These are phyloP conservation scores for Galaxias olidus DNA, from an alignment of 2,797 vertebrate species.

Conservation along the genomic window DNA sequence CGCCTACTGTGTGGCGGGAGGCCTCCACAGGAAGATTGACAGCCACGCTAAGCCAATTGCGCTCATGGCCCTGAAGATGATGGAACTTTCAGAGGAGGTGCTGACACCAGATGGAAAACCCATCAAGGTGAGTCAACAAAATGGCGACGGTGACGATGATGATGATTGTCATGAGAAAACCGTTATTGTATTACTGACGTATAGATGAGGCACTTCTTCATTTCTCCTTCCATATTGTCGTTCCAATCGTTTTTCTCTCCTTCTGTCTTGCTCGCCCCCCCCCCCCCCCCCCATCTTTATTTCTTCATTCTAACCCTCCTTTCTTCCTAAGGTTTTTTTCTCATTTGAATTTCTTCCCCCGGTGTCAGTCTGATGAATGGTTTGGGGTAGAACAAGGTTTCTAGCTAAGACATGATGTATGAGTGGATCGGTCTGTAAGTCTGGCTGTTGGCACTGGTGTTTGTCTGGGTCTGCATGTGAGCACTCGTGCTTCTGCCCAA, in stretches of 20 bases:
- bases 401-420: no score
- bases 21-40: slow-evolving; percentile 93
- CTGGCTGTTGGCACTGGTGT: no score
- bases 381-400: no score
- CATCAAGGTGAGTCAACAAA: slow-evolving; percentile 84
- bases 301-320: not conserved
- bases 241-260: not conserved
- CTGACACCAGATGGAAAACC: slow-evolving; percentile 93
- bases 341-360: not conserved
- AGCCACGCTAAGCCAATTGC: slow-evolving; percentile 95
- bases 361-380: no score
- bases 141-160: not conserved
- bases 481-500: no score
- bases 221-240: no score
- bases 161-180: not conserved
- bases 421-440: no score
- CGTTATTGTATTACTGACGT: not conserved
- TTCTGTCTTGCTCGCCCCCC: not conserved
- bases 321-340: not conserved
- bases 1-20: slow-evolving; percentile 94
- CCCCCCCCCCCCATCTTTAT: not conserved
- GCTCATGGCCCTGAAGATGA: slow-evolving; percentile 99
- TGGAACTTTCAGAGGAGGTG: slow-evolving; percentile 97
- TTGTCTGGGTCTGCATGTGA: no score
- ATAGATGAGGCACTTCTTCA: not conserved